Evolutionary conservation across 2,113 vertebrate genomes (phyloP).

Genomic region (Dolichallabes microphthalmus): DNA sequence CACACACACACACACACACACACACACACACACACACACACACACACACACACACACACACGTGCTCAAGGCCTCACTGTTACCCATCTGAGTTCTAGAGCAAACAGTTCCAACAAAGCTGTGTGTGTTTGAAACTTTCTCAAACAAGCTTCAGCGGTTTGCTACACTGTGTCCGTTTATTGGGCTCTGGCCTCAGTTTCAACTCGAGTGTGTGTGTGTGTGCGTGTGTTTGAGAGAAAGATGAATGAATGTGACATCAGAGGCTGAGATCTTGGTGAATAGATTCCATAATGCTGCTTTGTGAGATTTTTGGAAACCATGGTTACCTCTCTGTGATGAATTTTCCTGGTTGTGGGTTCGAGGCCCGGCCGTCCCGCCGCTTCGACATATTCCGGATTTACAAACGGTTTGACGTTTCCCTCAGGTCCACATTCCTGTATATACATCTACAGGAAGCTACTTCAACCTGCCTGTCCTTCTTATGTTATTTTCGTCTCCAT

Average conservation of each 20-base stretch:
- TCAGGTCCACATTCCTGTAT: conserved; percentile 48
- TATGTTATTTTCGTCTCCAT: conserved; percentile 25
- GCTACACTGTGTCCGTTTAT: conserved; percentile 8
- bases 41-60: not conserved
- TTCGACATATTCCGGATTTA: conserved; percentile 48
- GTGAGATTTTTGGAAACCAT: not conserved
- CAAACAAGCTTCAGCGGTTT: conserved; percentile 26
- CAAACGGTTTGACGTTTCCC: conserved; percentile 50
- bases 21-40: conserved; percentile 14
- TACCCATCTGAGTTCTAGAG: not conserved
- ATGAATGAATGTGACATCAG: conserved; percentile 30
- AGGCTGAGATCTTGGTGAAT: not conserved
- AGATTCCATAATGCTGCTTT: conserved; percentile 10
- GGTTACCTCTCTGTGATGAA: not conserved
- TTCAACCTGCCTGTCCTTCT: conserved; percentile 41
- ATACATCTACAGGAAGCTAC: conserved; percentile 47
- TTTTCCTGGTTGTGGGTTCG: not conserved
- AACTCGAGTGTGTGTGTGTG: not conserved
- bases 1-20: conserved; percentile 13
- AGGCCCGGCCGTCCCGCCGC: conserved; percentile 2
- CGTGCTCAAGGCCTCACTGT: conserved; percentile 4
- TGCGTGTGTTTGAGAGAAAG: not conserved
- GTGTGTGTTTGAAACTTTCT: conserved; percentile 24
- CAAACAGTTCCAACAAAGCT: conserved; percentile 33
- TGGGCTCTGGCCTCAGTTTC: conserved; percentile 16